Conservation (phyloP, 2,888 invertebrate genomes). For the Lasioglossum figueresi region DNA sequence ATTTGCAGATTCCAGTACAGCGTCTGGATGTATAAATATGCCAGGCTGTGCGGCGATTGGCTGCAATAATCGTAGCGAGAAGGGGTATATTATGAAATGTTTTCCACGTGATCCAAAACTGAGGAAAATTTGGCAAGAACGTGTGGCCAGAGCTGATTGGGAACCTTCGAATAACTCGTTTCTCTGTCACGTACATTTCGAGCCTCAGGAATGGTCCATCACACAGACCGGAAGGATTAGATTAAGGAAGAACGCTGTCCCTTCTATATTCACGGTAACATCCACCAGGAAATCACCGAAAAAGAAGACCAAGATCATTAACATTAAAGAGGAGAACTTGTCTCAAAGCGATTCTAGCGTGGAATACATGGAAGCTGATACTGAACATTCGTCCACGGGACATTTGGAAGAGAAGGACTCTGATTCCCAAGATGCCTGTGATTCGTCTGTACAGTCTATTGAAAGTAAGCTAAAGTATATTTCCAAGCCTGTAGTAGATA, state of each 20-base stretch:
- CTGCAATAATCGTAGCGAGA: slow-evolving; percentile 82
- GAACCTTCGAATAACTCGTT: slow-evolving; percentile 81
- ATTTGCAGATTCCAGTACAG: slow-evolving; percentile 53
- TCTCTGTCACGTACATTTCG: slow-evolving; percentile 81
- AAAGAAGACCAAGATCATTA: slow-evolving; percentile 70
- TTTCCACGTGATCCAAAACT: slow-evolving; percentile 81
- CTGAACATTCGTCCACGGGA: slow-evolving; percentile 53
- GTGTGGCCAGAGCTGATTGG: slow-evolving; percentile 81
- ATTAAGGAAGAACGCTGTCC: slow-evolving; percentile 79
- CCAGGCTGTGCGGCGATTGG: slow-evolving; percentile 82
- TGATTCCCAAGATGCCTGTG: slow-evolving; percentile 45
- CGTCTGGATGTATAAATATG: slow-evolving; percentile 73
- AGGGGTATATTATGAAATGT: slow-evolving; percentile 82
- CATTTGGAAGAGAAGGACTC: slow-evolving; percentile 57
- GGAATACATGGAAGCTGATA: slow-evolving; percentile 72
- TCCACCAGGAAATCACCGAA: slow-evolving; percentile 79
- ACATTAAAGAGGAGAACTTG: slow-evolving; percentile 52
- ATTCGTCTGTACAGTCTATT: slow-evolving; percentile 22
- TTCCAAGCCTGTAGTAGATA: slow-evolving; percentile 13
- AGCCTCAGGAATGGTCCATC: slow-evolving; percentile 77
- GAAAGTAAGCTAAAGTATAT: not conserved
- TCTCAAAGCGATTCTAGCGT: slow-evolving; percentile 64
- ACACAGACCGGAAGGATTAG: slow-evolving; percentile 75
- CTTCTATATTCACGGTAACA: slow-evolving; percentile 79
- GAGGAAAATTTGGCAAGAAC: slow-evolving; percentile 80